Percentiles rank a stretch among this genome's conserved stretches.
Conservation (phyloP, 2,888 invertebrate genomes). For the Melikaiella ostensackeni region DNA sequence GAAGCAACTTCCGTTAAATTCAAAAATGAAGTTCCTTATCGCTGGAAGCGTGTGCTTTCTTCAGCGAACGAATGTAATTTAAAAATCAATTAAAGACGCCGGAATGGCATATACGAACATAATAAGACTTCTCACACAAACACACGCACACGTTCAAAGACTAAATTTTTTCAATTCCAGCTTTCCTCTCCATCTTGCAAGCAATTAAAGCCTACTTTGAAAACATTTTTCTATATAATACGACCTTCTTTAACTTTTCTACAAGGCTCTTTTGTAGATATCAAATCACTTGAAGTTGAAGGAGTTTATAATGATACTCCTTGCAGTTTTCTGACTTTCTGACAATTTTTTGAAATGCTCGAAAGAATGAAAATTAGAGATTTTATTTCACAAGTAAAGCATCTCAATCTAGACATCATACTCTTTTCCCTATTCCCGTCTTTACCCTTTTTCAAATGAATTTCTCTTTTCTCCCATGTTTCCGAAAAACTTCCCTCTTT, state of each 20-base stretch:
- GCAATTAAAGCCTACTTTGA: constrained; percentile 2
- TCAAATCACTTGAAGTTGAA: neutral
- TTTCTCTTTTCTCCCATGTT: too few species aligned
- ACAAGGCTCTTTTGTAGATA: neutral
- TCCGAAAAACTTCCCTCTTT: too few species aligned
- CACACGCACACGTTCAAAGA: neutral
- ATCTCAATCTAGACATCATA: too few species aligned
- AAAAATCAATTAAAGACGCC: constrained; percentile 44
- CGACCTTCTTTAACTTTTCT: neutral
- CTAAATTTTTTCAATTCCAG: neutral
- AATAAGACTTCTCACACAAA: constrained; percentile 3
- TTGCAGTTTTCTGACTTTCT: too few species aligned
- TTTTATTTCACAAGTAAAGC: too few species aligned
- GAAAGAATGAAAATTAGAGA: too few species aligned
- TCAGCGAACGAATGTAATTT: constrained; percentile 41
- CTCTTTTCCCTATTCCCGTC: too few species aligned
- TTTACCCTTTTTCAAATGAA: too few species aligned
- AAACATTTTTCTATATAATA: constrained; percentile 7
- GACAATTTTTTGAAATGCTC: too few species aligned
- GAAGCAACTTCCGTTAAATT: neutral
- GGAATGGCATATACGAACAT: neutral
- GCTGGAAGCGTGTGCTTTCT: constrained; percentile 20
- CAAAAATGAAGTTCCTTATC: constrained; percentile 30
- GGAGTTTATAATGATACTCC: too few species aligned
- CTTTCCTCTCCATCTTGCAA: neutral